phyloP scores from a whole-genome alignment of 2,797 vertebrate species.

The Platyrinchus mystaceus region DNA sequence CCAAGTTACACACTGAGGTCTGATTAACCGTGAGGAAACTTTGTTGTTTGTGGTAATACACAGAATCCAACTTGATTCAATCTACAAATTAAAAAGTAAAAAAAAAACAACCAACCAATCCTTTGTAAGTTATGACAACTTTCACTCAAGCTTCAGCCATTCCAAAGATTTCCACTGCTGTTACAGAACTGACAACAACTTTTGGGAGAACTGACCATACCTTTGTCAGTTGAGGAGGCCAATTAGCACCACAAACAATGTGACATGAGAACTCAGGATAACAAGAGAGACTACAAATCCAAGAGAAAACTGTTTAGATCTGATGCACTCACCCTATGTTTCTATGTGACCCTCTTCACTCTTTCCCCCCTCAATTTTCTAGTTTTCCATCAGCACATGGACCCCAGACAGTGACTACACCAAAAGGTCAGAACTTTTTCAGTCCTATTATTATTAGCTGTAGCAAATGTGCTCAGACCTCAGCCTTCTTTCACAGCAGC shows the following conservation, averaged over 20 bases:
- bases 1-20: background rate
- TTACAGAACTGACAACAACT: background rate
- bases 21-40: background rate
- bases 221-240: background rate
- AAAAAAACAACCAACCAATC: background rate
- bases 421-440: background rate
- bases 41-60: background rate
- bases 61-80: background rate
- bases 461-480: background rate
- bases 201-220: background rate
- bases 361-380: accelerated
- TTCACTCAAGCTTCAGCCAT: background rate
- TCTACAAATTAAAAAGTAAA: background rate
- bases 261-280: background rate
- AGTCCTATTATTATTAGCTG: background rate
- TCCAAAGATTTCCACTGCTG: background rate
- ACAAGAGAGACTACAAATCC: background rate
- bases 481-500: background rate
- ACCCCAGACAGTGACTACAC: background rate
- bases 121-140: background rate
- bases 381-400: background rate
- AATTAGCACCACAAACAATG: background rate
- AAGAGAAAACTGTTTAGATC: background rate
- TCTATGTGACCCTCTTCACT: background rate
- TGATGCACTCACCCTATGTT: background rate